Evolutionary conservation across 2,113 vertebrate species (phyloP).

Genomic region (Emydocephalus ijimae): DNA sequence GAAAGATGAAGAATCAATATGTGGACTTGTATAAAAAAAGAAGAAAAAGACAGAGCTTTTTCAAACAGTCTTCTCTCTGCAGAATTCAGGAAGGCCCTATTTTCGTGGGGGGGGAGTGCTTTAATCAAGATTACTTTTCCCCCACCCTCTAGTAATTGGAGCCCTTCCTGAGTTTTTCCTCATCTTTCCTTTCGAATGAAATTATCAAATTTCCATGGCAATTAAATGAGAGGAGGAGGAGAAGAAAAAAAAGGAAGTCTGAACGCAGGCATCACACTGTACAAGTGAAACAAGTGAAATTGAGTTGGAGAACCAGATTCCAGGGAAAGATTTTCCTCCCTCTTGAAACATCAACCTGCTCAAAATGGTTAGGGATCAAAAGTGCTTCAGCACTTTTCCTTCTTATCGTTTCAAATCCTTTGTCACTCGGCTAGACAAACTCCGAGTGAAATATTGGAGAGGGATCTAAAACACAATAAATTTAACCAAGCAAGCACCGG

Average conservation of each 20-base stretch:
- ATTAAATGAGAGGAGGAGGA: constrained; percentile 59
- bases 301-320: constrained; percentile 10
- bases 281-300: constrained; percentile 49
- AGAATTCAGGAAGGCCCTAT: constrained; percentile 69
- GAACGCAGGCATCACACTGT: constrained; percentile 47
- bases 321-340: neutral
- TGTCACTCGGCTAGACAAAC: constrained; percentile 22
- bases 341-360: constrained; percentile 15
- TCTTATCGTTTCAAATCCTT: constrained; percentile 23
- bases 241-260: constrained; percentile 22
- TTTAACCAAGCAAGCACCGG: constrained; percentile 31
- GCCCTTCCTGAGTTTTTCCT: constrained; percentile 72
- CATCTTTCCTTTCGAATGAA: constrained; percentile 64
- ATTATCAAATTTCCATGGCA: constrained; percentile 82
- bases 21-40: constrained; percentile 28
- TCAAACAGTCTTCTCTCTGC: constrained; percentile 55
- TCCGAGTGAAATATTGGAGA: constrained; percentile 12
- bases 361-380: constrained; percentile 21
- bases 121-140: constrained; percentile 82
- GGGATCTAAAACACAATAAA: constrained; percentile 20
- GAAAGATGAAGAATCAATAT: constrained; percentile 19
- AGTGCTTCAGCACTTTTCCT: constrained; percentile 25
- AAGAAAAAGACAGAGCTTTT: constrained; percentile 13
- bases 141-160: constrained; percentile 75
- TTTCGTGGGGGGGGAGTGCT: constrained; percentile 72